Evolutionary conservation across 2,888 invertebrate species (phyloP).

Genomic region (Acleris literana): DNA sequence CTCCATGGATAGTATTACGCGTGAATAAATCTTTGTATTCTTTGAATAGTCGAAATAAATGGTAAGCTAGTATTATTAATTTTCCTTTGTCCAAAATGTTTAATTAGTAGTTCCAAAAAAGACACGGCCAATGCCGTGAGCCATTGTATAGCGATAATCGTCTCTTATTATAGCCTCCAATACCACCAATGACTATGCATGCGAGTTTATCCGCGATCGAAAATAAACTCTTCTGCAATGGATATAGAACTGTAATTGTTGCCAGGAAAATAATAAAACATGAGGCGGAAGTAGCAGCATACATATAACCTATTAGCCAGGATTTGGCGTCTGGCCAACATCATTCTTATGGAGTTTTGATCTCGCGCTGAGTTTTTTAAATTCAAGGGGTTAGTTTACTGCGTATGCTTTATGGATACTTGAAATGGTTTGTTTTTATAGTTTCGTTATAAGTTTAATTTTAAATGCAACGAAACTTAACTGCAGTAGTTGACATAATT

Average conservation of each 20-base stretch:
- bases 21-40: too few species aligned
- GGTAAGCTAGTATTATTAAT: not conserved
- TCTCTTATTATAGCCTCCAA: constrained; percentile 33
- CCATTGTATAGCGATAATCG: constrained; percentile 30
- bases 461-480: not conserved
- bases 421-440: constrained; percentile 1
- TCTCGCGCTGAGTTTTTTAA: constrained; percentile 20
- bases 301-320: constrained; percentile 22
- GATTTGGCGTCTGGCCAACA: constrained; percentile 29
- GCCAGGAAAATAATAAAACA: constrained; percentile 6
- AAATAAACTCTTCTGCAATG: constrained; percentile 4
- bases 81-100: constrained; percentile 26
- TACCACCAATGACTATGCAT: constrained; percentile 24
- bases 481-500: too few species aligned
- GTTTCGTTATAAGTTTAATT: not conserved
- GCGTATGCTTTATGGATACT: constrained; percentile 1
- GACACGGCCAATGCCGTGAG: constrained; percentile 21
- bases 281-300: constrained; percentile 21
- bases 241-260: not conserved
- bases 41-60: too few species aligned
- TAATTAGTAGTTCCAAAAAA: constrained; percentile 25
- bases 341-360: constrained; percentile 27
- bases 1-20: too few species aligned
- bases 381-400: constrained; percentile 20
- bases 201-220: not conserved